Base-by-base conservation (phyloP, 2,113 vertebrate genomes). In the Pteropus alecto region DNA sequence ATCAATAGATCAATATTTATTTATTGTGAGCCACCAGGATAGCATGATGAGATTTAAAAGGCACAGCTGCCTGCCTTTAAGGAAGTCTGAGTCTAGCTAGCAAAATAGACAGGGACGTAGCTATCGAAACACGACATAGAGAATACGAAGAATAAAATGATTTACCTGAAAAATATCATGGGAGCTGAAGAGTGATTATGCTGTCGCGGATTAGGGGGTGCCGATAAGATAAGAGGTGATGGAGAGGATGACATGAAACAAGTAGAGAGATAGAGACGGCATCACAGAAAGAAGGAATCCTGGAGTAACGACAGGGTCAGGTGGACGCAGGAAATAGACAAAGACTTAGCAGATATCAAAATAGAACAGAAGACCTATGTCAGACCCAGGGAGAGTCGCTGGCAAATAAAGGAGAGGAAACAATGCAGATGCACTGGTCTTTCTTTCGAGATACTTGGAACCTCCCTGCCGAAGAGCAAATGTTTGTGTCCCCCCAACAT, bases 1-100 rank as follows among this genome's bases (percentile, higher is more conserved):
- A 89, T 48, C 81, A 81, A 35, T 88, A 54, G 58, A 79, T 95
- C 19, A 60, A 14, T 68, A 73, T 70, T n/a, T n/a, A 78, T 79
- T 41, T 68, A 73, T 77, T 73, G 46, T 70, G 56, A 95, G 18
- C 79, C 81, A 83, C 24, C 56, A 65, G 14, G 33, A 73, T 48
- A 84, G 22, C 1, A 83, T 9, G 73, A 11, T n/a, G 74, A 87
- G 24, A 68, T 70, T 71, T 41, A 78, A 78, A 87, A 28, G 35
- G 26, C 13, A 85, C 0, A 61, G 9, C 43, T 78, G 24, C 28
- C 15, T 63, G n/a, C 63, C 68, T 73, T 61, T 48, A 26, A 56
- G 43, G 70, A 74, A 58, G 33, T 77, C 63, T 76, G 63, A 54
- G 35, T 38, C 26, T 3, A 51, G 41, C 18, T 79, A 51, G 18